Evolutionary conservation across 2,888 invertebrate genomes (phyloP).

Genomic region (Microplitis deprimator): DNA sequence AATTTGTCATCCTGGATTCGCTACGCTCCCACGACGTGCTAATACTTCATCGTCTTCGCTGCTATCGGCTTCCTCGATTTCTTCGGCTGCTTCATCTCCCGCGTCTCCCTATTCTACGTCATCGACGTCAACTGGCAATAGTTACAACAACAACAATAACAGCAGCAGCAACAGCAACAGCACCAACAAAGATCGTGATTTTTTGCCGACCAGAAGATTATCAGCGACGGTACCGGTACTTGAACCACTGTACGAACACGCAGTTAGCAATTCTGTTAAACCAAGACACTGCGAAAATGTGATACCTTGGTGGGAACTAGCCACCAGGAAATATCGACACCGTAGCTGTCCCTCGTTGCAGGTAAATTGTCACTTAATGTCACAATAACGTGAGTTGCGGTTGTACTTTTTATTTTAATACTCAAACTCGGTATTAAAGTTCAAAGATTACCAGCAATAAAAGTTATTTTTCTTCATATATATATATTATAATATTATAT

Average conservation of each 20-base stretch:
- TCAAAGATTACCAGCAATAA: neutral
- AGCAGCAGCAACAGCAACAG: constrained; percentile 38
- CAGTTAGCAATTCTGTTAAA: constrained; percentile 68
- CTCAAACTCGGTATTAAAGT: neutral
- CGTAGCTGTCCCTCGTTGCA: constrained; percentile 87
- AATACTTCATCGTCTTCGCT: constrained; percentile 45
- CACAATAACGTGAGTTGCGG: neutral
- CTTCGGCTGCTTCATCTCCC: neutral
- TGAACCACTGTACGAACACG: constrained; percentile 71
- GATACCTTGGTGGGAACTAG: constrained; percentile 91
- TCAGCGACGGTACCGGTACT: constrained; percentile 64
- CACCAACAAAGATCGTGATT: constrained; percentile 55
- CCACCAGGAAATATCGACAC: constrained; percentile 84
- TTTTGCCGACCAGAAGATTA: constrained; percentile 55
- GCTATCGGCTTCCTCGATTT: neutral
- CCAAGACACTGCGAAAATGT: constrained; percentile 58
- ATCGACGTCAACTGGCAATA: too few relatives aligned
- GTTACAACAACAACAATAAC: neutral
- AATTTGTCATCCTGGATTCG: constrained; percentile 49
- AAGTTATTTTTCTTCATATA: neutral
- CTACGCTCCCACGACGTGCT: constrained; percentile 63
- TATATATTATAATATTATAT: neutral
- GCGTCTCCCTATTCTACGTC: neutral
- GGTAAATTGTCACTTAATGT: constrained; percentile 66
- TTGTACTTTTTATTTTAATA: neutral